Evolutionary conservation across 2,888 invertebrate genomes (phyloP).

Genomic region (Hypsopygia costalis): DNA sequence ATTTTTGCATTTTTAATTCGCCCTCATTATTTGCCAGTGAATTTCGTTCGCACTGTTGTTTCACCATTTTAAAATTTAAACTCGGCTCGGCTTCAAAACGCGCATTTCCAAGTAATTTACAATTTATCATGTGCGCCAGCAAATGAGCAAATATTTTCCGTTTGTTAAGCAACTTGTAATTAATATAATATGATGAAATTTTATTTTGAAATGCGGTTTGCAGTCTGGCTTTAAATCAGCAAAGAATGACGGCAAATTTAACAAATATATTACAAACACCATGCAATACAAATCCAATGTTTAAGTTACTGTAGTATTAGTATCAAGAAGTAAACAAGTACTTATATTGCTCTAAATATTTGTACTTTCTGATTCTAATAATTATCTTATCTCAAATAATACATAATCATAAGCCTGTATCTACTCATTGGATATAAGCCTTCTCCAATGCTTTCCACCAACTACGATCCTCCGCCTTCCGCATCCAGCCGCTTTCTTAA

Average conservation of each 20-base stretch:
- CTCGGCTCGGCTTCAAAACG: constrained; percentile 51
- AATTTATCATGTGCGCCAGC: constrained; percentile 73
- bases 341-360: too few relatives aligned
- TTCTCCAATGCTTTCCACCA: too few relatives aligned
- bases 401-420: too few relatives aligned
- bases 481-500: too few relatives aligned
- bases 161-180: constrained; percentile 70
- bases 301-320: too few relatives aligned
- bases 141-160: constrained; percentile 76
- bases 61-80: constrained; percentile 68
- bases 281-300: too few relatives aligned
- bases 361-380: too few relatives aligned
- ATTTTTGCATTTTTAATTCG: constrained; percentile 79
- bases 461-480: too few relatives aligned
- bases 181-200: constrained; percentile 64
- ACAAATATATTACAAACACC: too few relatives aligned
- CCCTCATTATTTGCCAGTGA: constrained; percentile 74
- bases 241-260: background rate
- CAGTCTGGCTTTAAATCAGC: constrained; percentile 19
- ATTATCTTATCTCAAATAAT: too few relatives aligned
- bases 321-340: too few relatives aligned
- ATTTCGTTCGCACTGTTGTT: constrained; percentile 67
- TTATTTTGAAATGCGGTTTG: constrained; percentile 42
- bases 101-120: constrained; percentile 75
- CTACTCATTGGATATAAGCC: too few relatives aligned